A percentile compares a stretch with the other conserved stretches of the same genome.
Conservation (phyloP, 2,113 vertebrate genomes). For the Trochalopteron elliotii region DNA sequence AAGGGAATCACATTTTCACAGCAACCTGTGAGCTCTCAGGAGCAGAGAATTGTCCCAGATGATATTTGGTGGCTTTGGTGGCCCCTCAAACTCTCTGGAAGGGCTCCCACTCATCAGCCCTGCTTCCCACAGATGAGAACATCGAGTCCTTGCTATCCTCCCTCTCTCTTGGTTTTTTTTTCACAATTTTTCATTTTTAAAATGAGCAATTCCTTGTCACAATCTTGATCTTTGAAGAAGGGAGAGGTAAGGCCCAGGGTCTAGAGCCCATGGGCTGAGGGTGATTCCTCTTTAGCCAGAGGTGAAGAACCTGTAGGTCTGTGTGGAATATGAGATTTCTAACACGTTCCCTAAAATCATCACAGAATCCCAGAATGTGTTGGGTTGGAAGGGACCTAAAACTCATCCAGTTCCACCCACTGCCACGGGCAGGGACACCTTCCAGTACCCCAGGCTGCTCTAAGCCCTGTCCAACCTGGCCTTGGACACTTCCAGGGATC, state of each 20-base stretch:
- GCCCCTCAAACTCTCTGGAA: background rate
- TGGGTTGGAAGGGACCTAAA: background rate
- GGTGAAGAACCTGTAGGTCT: background rate
- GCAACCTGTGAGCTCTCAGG: background rate
- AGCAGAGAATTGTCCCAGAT: background rate
- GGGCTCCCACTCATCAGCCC: background rate
- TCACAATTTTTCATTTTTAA: background rate
- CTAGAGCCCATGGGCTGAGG: background rate
- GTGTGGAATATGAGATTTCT: rapidly evolving
- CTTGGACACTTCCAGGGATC: background rate
- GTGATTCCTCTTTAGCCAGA: background rate
- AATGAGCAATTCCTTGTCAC: background rate
- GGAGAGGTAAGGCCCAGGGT: background rate
- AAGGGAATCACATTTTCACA: background rate
- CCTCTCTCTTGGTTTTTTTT: background rate
- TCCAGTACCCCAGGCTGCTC: rapidly evolving
- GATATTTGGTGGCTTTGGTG: background rate
- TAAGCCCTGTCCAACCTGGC: rapidly evolving
- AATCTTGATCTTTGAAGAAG: background rate
- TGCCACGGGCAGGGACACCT: background rate
- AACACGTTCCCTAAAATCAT: background rate
- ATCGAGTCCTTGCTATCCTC: background rate
- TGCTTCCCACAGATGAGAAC: background rate
- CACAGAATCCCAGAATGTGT: background rate
- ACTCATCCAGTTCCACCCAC: rapidly evolving